Base-by-base conservation (phyloP, 2,113 vertebrate species). In the Colistium nudipinnis region DNA sequence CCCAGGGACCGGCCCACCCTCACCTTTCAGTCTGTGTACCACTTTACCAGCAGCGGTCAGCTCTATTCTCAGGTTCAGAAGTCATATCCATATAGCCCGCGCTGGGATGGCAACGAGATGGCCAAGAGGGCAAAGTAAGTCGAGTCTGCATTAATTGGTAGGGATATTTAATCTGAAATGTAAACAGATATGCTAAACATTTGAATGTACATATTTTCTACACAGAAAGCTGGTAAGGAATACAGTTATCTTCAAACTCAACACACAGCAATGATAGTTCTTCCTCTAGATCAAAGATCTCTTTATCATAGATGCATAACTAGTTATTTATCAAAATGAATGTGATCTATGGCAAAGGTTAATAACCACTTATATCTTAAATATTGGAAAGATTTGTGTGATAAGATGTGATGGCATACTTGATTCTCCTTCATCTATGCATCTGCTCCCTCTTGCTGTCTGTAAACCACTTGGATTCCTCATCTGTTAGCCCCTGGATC, bases 61-160 rank as follows among this genome's bases (percentile, higher is more conserved):
- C 94, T 98, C 35, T 99, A 99, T 82, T 98, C 97, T 31, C 97
- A 99, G 88, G 94, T 97, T 84, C 97, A 99, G 89, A 98, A 97
- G 90, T 96, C 97, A 12, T 99, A 99, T 62, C 98, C 98, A 0
- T 99, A 99, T 85, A 99, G 98, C 88, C 98, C 98, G 1, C 95
- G 98, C 81, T 99, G 97, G 98, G 98, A 99, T 39, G 98, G 98
- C 84, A 99, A 99, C 44, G 98, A 99, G 90, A 99, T 99, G 98
- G 98, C 98, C 79, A 99, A 99, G 92, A 95, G 98, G 93, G 98
- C 98, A 77, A 99, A 98, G 98, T 99, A 93, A 95, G 97, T 56
- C 4, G 7, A 28, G 10, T 51, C 2, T 16, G 20, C 30, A 31
- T 31, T 31, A 38, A 38, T n/a, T n/a, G 14, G 36, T 38, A 14